A percentile compares a stretch with the other conserved stretches of the same genome.
These are phyloP conservation scores for Hyperoplus lanceolatus DNA, from an alignment of 2,797 vertebrate genomes.

Conservation along the genomic window DNA sequence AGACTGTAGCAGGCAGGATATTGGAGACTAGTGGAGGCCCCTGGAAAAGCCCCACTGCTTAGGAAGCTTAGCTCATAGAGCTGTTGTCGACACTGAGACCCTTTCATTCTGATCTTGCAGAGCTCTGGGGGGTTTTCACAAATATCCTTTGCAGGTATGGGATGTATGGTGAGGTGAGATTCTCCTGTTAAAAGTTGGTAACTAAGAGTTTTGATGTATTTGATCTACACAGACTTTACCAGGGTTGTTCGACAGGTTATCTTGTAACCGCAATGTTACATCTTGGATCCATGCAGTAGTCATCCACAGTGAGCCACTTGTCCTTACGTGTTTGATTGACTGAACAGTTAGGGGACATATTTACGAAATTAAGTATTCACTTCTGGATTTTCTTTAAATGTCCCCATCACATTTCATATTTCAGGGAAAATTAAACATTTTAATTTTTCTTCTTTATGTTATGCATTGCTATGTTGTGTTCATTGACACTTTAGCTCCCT, in stretches of 20 bases:
- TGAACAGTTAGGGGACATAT: background rate
- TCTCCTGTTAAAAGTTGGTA: slow-evolving; percentile 4
- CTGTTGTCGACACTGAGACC: slow-evolving; percentile 55
- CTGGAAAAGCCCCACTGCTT: slow-evolving; percentile 68
- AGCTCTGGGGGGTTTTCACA: slow-evolving; percentile 54
- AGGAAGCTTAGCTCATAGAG: slow-evolving; percentile 63
- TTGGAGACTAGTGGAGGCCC: slow-evolving; percentile 72
- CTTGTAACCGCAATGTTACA: background rate
- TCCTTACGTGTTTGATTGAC: background rate
- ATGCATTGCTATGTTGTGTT: background rate
- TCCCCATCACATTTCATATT: background rate
- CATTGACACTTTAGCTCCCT: slow-evolving; percentile 17
- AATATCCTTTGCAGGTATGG: slow-evolving; percentile 37
- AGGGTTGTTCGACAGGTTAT: background rate
- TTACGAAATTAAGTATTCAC: background rate
- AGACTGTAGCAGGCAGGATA: slow-evolving; percentile 73
- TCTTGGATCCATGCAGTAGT: slow-evolving; percentile 4
- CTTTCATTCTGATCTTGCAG: slow-evolving; percentile 63
- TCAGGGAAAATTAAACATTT: background rate
- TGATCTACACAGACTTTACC: background rate
- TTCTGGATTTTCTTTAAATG: background rate
- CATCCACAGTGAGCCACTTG: background rate
- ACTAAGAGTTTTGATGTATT: slow-evolving; percentile 8
- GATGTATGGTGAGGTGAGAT: slow-evolving; percentile 22
- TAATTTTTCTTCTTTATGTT: background rate